Base-by-base conservation (phyloP, 2,888 invertebrate species). In the Xanthorhoe spadicearia region DNA sequence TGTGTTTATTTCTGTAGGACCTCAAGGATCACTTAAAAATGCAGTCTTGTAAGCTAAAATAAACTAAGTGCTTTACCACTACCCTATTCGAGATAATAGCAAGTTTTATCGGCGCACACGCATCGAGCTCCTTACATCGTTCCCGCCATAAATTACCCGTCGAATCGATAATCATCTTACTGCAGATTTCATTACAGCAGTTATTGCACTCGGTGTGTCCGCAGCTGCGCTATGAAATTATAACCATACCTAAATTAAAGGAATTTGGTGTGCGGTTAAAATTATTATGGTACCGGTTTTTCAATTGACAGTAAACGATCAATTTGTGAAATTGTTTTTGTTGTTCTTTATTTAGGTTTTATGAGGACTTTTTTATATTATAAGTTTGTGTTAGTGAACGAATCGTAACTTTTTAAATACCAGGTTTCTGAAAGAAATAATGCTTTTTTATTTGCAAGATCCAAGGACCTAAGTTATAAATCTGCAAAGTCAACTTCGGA, bases 111-210 rank as follows among this genome's bases (percentile, higher is more conserved):
- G 81, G 72, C 83, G 86, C 87, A 82, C 83, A 81, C 83, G 86
- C 88, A 88, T 82, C 79, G 77, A 73, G 74, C 73, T 81, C 79
- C 75, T 79, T 78, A 80, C 77, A 82, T 77, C 82, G 81, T 82
- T 84, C 82, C 81, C 70, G 82, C 83, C 71, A 85, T 90, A 90
- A 90, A 86, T 89, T 86, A 83, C 81, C 78, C 77, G 77, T 84
- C 80, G 75, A 86, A 88, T 87, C 84, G 85, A 88, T 88, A 90
- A 91, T 90, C 85, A 89, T 87, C 87, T 79, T 77, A 79, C 78
- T 73, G 75, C 72, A 77, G 82, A 84, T 88, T 88, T 85, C 88
- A 88, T 88, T 90, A 87, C 80, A 73, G 28, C 66, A 54, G 61
- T 61, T 61, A 61, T 66, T 66, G 72, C 66, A 55, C 68, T 49